Base-by-base conservation (phyloP, 2,888 invertebrate species). In the Pasiphila rectangulata region DNA sequence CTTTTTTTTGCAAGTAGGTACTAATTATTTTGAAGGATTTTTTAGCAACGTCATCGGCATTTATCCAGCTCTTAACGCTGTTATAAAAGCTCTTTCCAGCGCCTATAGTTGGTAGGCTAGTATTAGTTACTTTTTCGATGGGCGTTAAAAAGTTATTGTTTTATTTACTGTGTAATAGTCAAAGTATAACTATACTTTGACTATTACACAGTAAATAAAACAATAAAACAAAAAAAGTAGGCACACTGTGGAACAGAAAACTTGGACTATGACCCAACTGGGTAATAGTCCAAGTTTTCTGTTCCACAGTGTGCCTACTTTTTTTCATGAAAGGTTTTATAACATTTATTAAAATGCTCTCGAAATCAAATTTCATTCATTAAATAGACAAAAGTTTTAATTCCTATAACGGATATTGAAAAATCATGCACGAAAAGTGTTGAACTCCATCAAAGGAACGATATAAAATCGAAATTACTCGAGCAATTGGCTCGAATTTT, bases 401-500 rank as follows among this genome's bases (percentile, higher is more conserved):
- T 17, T 17, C 23, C n/a, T n/a, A 1, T 3, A 16, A 16, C 23
- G 6, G 10, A 43, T 27, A 16, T 43, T 39, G 35, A 47, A 32
- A 48, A 46, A 12, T 13, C 25, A 12, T 29, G 38, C 17, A 16
- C 17, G 23, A 40, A 39, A 46, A 29, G 23, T 13, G n/a, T 17
- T 16, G 47, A 32, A 27, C 10, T 24, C 37, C 20, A 37, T 35
- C 38, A 46, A 51, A 47, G 67, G 50, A 50, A 67, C 61, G 67
- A 69, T 67, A 69, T 71, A 72, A 74, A 75, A 74, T 52, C 30
- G 46, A 42, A 55, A 46, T 43, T 43, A 56, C 49, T 30, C 40
- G 23, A 41, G 46, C 36, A 49, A 73, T 68, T 65, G 69, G 76
- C 72, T 74, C 66, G 74, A 72, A 79, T 75, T 32, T 83, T 81